Conservation (phyloP, 2,797 vertebrate genomes). For the Cyprinodon diabolis region DNA sequence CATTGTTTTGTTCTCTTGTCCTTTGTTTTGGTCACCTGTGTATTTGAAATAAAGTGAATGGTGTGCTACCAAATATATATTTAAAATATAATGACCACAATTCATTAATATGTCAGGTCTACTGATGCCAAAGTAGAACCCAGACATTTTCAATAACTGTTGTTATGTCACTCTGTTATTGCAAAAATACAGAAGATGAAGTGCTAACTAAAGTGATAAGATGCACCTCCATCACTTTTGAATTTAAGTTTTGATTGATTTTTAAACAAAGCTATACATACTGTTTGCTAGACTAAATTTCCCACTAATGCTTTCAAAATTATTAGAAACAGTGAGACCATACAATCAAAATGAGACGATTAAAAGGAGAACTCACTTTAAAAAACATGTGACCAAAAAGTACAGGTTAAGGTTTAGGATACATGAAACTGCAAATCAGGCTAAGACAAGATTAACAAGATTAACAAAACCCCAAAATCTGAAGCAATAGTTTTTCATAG, state of each 20-base stretch:
- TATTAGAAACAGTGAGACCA: too few relatives aligned
- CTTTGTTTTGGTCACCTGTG: too few relatives aligned
- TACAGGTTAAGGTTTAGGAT: not conserved
- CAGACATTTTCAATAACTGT: too few relatives aligned
- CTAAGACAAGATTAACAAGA: conserved; percentile 14
- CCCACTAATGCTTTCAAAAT: too few relatives aligned
- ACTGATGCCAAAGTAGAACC: too few relatives aligned
- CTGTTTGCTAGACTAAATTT: not conserved
- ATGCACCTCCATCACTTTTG: not conserved
- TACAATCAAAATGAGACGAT: not conserved
- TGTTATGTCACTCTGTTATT: not conserved
- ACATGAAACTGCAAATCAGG: not conserved
- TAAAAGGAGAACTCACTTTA: not conserved
- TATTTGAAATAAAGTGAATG: too few relatives aligned
- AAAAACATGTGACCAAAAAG: not conserved
- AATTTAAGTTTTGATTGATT: too few relatives aligned
- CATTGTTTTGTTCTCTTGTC: too few relatives aligned
- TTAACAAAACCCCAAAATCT: conserved; percentile 8
- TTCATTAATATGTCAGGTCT: too few relatives aligned
- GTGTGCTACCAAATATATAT: too few relatives aligned
- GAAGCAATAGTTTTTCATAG: too few relatives aligned
- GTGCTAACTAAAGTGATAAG: not conserved
- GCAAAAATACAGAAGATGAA: not conserved
- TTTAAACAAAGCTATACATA: not conserved
- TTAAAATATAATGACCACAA: too few relatives aligned